Percentiles rank a stretch among this genome's conserved stretches.
phyloP scores from a whole-genome alignment of 2,888 invertebrate species.

The Lithophane leautieri region DNA sequence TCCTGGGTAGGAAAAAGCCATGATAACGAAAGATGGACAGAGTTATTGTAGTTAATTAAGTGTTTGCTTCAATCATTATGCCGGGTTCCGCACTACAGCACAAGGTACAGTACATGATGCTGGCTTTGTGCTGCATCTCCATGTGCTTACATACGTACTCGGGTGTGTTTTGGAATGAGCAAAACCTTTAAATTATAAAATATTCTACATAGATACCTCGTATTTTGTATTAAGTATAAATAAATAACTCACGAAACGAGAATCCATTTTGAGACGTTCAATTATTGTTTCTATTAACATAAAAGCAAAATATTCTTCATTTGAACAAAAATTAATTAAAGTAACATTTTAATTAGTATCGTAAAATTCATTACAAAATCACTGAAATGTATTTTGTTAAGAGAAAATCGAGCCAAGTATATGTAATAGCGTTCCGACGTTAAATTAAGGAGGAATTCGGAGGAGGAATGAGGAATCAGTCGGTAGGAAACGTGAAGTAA shows the following conservation, averaged over 20 bases:
- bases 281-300: not conserved
- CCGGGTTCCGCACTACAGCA: too few species aligned
- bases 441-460: slow-evolving; percentile 47
- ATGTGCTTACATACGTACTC: not conserved
- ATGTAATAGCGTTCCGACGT: slow-evolving; percentile 28
- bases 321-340: slow-evolving; percentile 15
- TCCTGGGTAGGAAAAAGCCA: not conserved
- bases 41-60: not conserved
- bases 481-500: slow-evolving; percentile 12
- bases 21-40: not conserved
- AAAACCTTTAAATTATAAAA: not conserved
- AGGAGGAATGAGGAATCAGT: slow-evolving; percentile 5
- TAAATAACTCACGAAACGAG: not conserved
- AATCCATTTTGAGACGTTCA: not conserved
- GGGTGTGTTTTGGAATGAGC: too few species aligned
- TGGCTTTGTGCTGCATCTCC: not conserved
- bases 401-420: slow-evolving; percentile 37
- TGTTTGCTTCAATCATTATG: not conserved
- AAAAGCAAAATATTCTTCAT: slow-evolving; percentile 21
- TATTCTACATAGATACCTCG: not conserved
- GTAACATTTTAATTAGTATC: slow-evolving; percentile 40
- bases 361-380: slow-evolving; percentile 45
- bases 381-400: slow-evolving; percentile 38
- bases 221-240: not conserved
- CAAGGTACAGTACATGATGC: not conserved